Base-by-base conservation (phyloP, 1,140 invertebrate genomes). In the Papilio machaon region DNA sequence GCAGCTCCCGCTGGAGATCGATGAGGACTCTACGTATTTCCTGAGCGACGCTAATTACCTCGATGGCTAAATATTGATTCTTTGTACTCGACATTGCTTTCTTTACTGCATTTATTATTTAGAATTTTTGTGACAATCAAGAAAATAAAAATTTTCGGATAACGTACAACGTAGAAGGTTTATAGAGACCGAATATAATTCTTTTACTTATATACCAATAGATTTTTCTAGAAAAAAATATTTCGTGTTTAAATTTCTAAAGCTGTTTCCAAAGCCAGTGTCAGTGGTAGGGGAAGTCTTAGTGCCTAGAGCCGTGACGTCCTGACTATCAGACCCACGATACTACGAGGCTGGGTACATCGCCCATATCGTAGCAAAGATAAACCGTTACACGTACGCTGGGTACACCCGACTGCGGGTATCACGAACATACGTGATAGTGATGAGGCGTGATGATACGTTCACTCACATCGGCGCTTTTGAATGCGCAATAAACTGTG, bases 381-480 rank as follows among this genome's bases (percentile, higher is more conserved):
- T 60, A 78, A 77, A 78, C 75, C 75, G 75, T 78, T 78, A 78
- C 75, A 78, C 75, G 75, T 78, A 58, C 47, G 19, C 23, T 30
- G 23, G 47, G 47, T 30, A 38, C 73, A 46, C 73, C 46, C 73
- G n/a, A n/a, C 46, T 78, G 75, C 30, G 64, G 11, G 75, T 23
- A 78, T 78, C 75, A 78, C 75, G 75, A 38, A 38, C 23, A 52
- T 78, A 78, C 75, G 75, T 78, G 75, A 23, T 52, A 52, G 75
- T 60, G 75, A 78, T 78, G 54, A 78, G 30, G 30, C 75, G 75
- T 78, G 75, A 78, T 78, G 75, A 78, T 78, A 60, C n/a, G 54
- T 60, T 38, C 19, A 15, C 17, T 30, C 30, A 78, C 35, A 78
- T 78, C 75, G 49, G 49, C 35, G 49, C 52, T 78, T 77, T 43